phyloP scores from a whole-genome alignment of 2,888 invertebrate species.

The Xanthorhoe designata region DNA sequence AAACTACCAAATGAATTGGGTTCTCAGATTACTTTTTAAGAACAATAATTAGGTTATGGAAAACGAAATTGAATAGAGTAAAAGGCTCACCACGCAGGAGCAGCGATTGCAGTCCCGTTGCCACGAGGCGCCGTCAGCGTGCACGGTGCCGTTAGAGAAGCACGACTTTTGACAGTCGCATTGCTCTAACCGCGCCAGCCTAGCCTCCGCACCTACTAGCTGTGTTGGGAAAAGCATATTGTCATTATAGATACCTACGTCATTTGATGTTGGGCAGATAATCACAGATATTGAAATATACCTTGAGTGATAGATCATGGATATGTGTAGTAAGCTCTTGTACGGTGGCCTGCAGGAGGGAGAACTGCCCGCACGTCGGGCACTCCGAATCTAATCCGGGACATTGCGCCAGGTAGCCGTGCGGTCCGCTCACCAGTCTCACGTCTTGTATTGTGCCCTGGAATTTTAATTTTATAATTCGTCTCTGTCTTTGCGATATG shows the following conservation, averaged over 20 bases:
- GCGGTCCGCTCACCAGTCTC: slow-evolving; percentile 92
- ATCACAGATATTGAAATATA: slow-evolving; percentile 58
- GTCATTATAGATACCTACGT: neutral
- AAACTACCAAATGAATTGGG: neutral
- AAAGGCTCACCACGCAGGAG: slow-evolving; percentile 90
- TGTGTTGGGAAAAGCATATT: slow-evolving; percentile 64
- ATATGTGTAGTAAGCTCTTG: slow-evolving; percentile 92
- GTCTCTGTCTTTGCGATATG: neutral
- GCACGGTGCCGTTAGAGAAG: slow-evolving; percentile 91
- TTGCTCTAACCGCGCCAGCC: slow-evolving; percentile 92
- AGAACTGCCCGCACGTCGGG: slow-evolving; percentile 96
- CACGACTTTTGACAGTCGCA: slow-evolving; percentile 97
- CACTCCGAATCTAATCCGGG: slow-evolving; percentile 94
- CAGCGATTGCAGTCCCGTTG: slow-evolving; percentile 94
- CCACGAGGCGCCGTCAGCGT: slow-evolving; percentile 94
- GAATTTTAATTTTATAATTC: slow-evolving; percentile 43
- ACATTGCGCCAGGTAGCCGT: slow-evolving; percentile 95
- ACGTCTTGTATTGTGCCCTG: slow-evolving; percentile 96
- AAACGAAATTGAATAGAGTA: too few species aligned
- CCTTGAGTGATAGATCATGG: slow-evolving; percentile 93
- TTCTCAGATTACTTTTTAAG: neutral
- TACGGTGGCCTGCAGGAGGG: slow-evolving; percentile 92
- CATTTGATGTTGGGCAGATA: slow-evolving; percentile 19
- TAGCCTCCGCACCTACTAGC: slow-evolving; percentile 92
- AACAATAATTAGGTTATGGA: neutral